Percentiles rank a stretch among this genome's conserved stretches.
Evolutionary conservation across 2,113 vertebrate species (phyloP).

Genomic region (Empidonax alnorum): DNA sequence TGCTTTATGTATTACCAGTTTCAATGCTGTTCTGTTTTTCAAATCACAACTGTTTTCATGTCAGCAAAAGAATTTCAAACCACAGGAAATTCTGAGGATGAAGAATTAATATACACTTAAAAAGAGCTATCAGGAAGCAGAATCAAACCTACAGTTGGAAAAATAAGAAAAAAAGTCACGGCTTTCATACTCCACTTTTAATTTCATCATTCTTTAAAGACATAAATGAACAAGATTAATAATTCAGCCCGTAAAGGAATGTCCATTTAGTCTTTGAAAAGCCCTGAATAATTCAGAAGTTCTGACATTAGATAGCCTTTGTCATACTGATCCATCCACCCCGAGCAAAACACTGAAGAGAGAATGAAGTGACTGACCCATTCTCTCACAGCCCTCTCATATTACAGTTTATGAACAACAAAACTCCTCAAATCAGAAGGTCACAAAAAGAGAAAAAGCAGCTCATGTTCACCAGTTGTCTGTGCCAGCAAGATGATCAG

Average conservation of each 20-base stretch:
- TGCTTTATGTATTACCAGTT: slow-evolving; percentile 46
- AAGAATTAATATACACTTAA: background rate
- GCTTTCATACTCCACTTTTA: background rate
- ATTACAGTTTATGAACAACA: slow-evolving; percentile 64
- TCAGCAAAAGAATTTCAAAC: slow-evolving; percentile 36
- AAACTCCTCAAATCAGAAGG: slow-evolving; percentile 34
- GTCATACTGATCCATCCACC: background rate
- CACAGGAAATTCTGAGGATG: slow-evolving; percentile 46
- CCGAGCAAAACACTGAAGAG: slow-evolving; percentile 54
- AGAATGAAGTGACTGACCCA: slow-evolving; percentile 64
- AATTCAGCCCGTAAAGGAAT: slow-evolving; percentile 66
- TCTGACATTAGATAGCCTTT: slow-evolving; percentile 62
- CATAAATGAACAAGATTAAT: slow-evolving; percentile 61
- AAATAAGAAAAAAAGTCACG: background rate
- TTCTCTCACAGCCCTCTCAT: slow-evolving; percentile 51
- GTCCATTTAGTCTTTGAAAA: slow-evolving; percentile 64
- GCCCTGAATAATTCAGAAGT: slow-evolving; percentile 79
- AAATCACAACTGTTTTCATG: slow-evolving; percentile 49
- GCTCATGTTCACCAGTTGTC: background rate
- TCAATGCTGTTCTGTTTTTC: slow-evolving; percentile 53
- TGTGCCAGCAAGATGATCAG: background rate
- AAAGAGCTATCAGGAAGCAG: background rate
- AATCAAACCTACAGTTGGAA: background rate
- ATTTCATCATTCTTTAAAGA: background rate
- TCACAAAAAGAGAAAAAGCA: background rate